Conservation (phyloP, 2,797 vertebrate genomes). For the Cyclopterus lumpus region DNA sequence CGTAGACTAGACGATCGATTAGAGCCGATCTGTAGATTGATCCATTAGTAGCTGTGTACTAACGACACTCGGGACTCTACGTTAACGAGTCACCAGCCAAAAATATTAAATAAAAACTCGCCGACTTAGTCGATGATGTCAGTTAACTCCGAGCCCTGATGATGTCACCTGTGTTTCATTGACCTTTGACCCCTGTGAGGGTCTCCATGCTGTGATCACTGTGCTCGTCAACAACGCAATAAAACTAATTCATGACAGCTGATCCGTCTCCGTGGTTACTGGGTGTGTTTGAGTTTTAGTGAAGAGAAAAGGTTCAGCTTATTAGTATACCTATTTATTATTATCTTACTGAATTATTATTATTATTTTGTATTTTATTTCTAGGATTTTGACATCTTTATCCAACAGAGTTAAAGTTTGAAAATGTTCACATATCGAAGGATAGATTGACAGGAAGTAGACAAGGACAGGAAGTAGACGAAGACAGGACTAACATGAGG, state of each 20-base stretch:
- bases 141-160: conserved; percentile 42
- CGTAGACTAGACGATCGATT: conserved; percentile 42
- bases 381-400: too few species aligned
- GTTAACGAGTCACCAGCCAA: conserved; percentile 43
- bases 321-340: background rate
- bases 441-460: too few species aligned
- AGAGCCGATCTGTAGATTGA: conserved; percentile 23
- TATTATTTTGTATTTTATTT: too few species aligned
- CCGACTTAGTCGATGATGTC: conserved; percentile 4
- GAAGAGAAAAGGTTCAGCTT: background rate
- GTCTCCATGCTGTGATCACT: conserved; percentile 80
- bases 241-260: conserved; percentile 78
- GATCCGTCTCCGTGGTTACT: conserved; percentile 40
- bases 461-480: too few species aligned
- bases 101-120: background rate
- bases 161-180: conserved; percentile 58
- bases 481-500: too few species aligned
- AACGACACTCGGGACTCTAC: conserved; percentile 28
- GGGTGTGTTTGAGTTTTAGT: background rate
- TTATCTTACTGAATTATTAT: background rate
- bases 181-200: conserved; percentile 70
- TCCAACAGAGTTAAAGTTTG: too few species aligned
- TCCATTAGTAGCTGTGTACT: conserved; percentile 23
- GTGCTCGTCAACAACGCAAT: conserved; percentile 81
- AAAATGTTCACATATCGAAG: too few species aligned